A percentile compares a stretch with the other conserved stretches of the same genome.
Evolutionary conservation across 2,888 invertebrate species (phyloP).

Genomic region (Meteorus cinctellus): DNA sequence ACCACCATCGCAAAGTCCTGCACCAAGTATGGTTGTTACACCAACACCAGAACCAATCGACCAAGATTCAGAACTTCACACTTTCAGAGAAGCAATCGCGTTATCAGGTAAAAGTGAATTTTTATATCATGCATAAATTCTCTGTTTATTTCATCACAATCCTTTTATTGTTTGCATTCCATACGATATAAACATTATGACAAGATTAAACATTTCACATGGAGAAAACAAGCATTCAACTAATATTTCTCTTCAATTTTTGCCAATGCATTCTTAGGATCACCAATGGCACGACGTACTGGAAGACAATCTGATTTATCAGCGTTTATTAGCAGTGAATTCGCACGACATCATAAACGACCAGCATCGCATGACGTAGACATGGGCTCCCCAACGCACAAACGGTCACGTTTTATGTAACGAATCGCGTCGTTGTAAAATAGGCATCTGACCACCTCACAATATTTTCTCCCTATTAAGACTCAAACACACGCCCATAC

Average conservation of each 20-base stretch:
- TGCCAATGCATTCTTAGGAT: slow-evolving; percentile 58
- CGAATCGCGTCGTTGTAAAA: slow-evolving; percentile 66
- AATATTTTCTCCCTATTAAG: slow-evolving; percentile 21
- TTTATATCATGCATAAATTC: neutral
- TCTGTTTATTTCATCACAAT: neutral
- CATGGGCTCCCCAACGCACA: slow-evolving; percentile 86
- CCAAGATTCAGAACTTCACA: slow-evolving; percentile 80
- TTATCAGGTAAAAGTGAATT: slow-evolving; percentile 74
- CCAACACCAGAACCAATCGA: slow-evolving; percentile 70
- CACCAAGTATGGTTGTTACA: slow-evolving; percentile 72
- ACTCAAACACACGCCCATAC: neutral
- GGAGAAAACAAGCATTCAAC: neutral
- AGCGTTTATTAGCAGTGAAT: slow-evolving; percentile 83
- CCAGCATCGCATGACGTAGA: slow-evolving; percentile 83
- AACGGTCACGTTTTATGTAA: slow-evolving; percentile 83
- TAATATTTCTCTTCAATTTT: neutral
- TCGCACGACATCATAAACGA: slow-evolving; percentile 83
- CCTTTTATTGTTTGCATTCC: neutral
- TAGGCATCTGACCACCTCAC: slow-evolving; percentile 61
- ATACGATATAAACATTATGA: neutral
- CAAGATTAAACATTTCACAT: neutral
- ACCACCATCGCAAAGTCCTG: slow-evolving; percentile 73
- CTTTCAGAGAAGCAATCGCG: slow-evolving; percentile 84
- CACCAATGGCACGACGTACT: slow-evolving; percentile 74
- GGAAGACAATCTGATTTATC: slow-evolving; percentile 78